Evolutionary conservation across 2,797 vertebrate species (phyloP), one percentile per base, ranked within the genome.

Genomic region (Oreochromis mossambicus): DNA sequence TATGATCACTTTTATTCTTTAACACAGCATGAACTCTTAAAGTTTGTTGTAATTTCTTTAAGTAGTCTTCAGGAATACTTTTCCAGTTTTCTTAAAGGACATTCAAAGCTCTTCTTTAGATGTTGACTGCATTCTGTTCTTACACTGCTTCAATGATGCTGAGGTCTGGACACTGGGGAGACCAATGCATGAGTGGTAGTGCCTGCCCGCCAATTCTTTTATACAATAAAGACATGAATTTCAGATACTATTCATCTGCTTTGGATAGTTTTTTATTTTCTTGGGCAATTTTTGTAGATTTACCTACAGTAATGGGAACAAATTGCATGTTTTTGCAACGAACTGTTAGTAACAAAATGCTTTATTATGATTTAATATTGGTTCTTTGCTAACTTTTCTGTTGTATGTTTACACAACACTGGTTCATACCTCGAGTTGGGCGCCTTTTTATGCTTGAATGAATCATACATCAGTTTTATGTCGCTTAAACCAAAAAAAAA

Each of bases 1-100:
- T 63, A 36, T 36, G 58, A 63, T 36, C 58, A 63, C 3, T n/a
- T 63, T 63, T 63, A 63, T 36, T 58, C 55, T 58, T 63, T 32
- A 63, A 36, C 32, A 63, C 26, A 55, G 24, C 24, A 55, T 14
- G 24, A 55, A 26, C 54, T 26, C 52, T 26, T 26, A 55, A 55
- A 55, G 54, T 58, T 58, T 19, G 26, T 58, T 56, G 21, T 26
- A 55, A 55, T 55, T 32, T 29, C 29, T 58, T 58, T 58, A 58
- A 58, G 8, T 32, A 58, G 5, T 32, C 15, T 58, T 32, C 55
- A 34, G 56, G 55, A 58, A 32, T 32, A 10, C 26, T 58, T 61
- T 19, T 61, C 56, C 29, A 61, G 3, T 9, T 1, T 61, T 61
- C 29, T 19, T 34, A 19, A 34, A 61, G 9, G 17, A 58, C 55